Evolutionary conservation across 2,888 invertebrate genomes (phyloP).

Genomic region (Phytoseiulus persimilis): DNA sequence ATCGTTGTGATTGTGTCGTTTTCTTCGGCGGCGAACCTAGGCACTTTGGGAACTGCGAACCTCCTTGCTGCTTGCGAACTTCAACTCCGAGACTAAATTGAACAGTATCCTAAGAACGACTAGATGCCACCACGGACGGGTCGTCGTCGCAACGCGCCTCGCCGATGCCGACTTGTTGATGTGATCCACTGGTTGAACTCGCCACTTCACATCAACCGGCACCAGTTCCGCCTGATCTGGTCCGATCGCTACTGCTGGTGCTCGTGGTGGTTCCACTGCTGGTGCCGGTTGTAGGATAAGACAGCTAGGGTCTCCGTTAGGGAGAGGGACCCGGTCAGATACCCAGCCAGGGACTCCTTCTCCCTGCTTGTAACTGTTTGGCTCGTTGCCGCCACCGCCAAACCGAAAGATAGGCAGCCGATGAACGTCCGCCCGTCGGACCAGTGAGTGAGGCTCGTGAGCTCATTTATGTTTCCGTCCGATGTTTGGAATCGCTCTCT

Average conservation of each 20-base stretch:
- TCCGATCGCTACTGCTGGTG: not conserved
- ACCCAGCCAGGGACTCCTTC: not conserved
- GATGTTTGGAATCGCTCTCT: not conserved
- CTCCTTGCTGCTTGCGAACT: no score
- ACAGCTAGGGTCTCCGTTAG: not conserved
- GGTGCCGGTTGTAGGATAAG: not conserved
- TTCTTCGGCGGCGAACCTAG: no score
- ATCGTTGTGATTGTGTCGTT: not conserved
- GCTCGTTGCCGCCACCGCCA: not conserved
- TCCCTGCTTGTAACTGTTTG: not conserved
- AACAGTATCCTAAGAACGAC: not conserved
- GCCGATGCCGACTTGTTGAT: not conserved
- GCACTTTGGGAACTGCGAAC: no score
- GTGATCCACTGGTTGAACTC: not conserved
- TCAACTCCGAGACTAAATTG: not conserved
- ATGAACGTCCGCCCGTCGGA: not conserved
- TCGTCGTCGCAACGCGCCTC: not conserved
- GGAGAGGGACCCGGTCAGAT: not conserved
- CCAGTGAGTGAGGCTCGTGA: not conserved
- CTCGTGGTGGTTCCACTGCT: not conserved
- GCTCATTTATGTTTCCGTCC: not conserved
- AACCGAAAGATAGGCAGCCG: not conserved
- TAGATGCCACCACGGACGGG: not conserved
- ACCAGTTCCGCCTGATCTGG: not conserved
- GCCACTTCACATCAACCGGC: not conserved